Base-by-base conservation (phyloP, 1,140 invertebrate genomes). In the Drosophila gunungcola region DNA sequence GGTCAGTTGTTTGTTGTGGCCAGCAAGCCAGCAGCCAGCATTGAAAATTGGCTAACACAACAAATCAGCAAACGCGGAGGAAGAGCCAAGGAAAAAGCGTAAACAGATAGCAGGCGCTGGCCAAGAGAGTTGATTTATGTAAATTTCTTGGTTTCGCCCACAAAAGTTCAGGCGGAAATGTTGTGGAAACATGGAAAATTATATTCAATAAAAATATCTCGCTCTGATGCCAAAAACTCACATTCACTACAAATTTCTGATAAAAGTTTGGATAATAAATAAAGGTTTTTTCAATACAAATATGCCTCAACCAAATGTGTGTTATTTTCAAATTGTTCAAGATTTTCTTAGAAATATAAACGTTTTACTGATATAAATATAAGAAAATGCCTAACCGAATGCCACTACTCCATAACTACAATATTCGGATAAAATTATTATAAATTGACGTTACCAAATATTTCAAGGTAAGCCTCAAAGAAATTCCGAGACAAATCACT, bases 1-100 rank as follows among this genome's bases (percentile, higher is more conserved):
- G 83, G 75, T 88, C 75, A 88, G 83, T 76, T 85, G 61, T 63
- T 64, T 81, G 56, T 73, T 77, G 68, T 67, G 54, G 73, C 60
- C 39, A 58, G 58, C 80, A 62, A 53, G 43, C 62, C 67, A 70
- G 67, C 41, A 70, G 67, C 67, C 67, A 56, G 36, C 67, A 57
- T 34, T 70, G 70, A 74, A 74, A 74, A 74, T 74, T 74, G 72
- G 69, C 60, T 39, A 74, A 54, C 72, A 74, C 48, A 74, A 74
- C 57, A 61, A 16, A 56, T 21, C 9, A 36, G 42, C 39, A 41
- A 29, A 10, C 11, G 53, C 16, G 21, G 39, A 16, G 25, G 9
- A 38, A 16, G 10, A 13, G n/a, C 39, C 55, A 32, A 48, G 48
- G 9, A 12, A 36, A 45, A 51, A 45, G 29, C 11, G 3, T 46